Base-by-base conservation (phyloP, 2,888 invertebrate species). In the Hylaea fasciaria region DNA sequence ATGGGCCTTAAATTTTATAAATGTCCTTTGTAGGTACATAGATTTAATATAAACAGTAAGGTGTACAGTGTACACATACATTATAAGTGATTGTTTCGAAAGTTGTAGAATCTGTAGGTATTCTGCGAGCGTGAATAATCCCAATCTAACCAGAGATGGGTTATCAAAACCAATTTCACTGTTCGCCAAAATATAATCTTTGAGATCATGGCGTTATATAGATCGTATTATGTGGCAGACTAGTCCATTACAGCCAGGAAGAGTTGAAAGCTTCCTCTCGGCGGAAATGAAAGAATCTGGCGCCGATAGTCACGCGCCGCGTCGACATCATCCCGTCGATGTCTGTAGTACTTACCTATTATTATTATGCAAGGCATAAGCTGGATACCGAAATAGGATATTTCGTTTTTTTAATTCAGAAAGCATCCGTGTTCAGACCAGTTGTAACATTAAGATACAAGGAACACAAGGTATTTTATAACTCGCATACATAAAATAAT, bases 251-350 rank as follows among this genome's bases (percentile, higher is more conserved):
- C 73, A 75, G 73, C 68, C 82, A 82, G 83, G 82, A 85, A 85
- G 78, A 82, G 80, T 75, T 76, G 77, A 77, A 81, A 82, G 74
- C 76, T 80, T 78, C 77, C 76, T 77, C 72, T 54, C 70, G 72
- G 68, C 82, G 85, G 82, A 85, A 85, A 85, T 84, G 84, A 85
- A 84, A 83, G 82, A 78, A 79, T 77, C 78, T 78, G 80, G 63
- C 74, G 77, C 71, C 78, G 77, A 74, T 72, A 71, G 74, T 77
- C 78, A 73, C 71, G 76, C 74, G 65, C 64, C 64, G 43, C 45
- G 54, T 55, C 57, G 62, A 64, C 66, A 57, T 63, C 67, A 61
- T 59, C 52, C 64, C 52, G 58, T 65, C 66, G 41, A 49, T 62
- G 62, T 56, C 65, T 53, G 41, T 60, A n/a, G n/a, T n/a, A n/a